Evolutionary conservation across 2,888 invertebrate species (phyloP), one percentile per base, ranked within the genome.

Genomic region (Unio delphinus): DNA sequence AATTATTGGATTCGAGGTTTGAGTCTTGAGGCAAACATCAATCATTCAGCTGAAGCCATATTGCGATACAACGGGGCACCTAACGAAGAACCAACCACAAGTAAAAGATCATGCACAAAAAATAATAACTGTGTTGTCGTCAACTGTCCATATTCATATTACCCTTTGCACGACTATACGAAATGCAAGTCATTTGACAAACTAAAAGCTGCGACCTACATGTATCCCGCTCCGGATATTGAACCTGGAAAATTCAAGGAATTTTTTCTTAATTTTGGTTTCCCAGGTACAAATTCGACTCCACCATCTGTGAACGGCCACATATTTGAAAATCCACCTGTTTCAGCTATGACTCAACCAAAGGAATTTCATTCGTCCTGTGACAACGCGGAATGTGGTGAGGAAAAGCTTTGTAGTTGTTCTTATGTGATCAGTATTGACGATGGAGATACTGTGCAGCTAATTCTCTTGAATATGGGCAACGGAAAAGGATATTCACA

Each of bases 191-290:
- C 71, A 11, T 75, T 80, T 61, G 77, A 79, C 56, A 63, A 80
- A 23, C 56, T 80, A 4, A 73, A 69, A 67, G 68, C 81, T n/a
- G 34, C 58, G 4, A 61, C 69, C 15, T 65, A 58, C 15, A 61
- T 69, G 55, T 74, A 76, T 17, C 78, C 77, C 3, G 79, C 79
- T 18, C 77, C 80, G 4, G 65, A 74, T 4, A 65, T 70, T 54
- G 59, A 57, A 2, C 20, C 59, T 0, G 75, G 72, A 1, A 74
- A 76, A 28, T 80, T 81, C 57, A 64, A 76, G 61, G 86, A 86
- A 72, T 70, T 78, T 55, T 86, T 87, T 65, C 72, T 86, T 1
- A 86, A 87, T 66, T 86, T 83, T 73, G 86, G 80, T 26, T 85
- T 85, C 65, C 84, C 85, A 7, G 84, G 85, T 8, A 72, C 69